Conservation (phyloP, 64 coral and sea anemone genomes). For the Hydrozoanthus tunicans region DNA sequence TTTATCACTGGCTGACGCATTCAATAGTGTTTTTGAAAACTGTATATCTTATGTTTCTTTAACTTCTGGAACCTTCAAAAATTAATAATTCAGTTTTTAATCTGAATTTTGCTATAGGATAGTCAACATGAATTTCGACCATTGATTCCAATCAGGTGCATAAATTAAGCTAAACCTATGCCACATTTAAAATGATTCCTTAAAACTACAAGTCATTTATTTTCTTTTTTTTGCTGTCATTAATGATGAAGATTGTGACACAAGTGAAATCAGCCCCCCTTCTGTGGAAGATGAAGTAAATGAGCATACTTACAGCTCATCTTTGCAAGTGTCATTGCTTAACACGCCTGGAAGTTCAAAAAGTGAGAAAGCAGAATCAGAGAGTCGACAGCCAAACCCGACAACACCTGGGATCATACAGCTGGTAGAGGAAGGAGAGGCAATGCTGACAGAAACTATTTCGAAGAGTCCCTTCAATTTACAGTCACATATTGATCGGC, state of each 20-base stretch:
- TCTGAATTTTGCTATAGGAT: no score
- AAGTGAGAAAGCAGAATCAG: neutral
- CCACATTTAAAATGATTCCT: neutral
- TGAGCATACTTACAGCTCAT: neutral
- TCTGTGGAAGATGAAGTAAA: neutral
- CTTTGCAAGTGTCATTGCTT: neutral
- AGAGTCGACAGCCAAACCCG: neutral
- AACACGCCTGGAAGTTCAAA: neutral
- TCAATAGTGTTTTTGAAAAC: no score
- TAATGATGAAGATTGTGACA: neutral
- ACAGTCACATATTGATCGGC: slow-evolving; percentile 50
- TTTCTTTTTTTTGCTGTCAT: neutral
- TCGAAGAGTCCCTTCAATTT: slow-evolving; percentile 69
- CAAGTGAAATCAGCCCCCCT: neutral
- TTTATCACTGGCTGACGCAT: neutral
- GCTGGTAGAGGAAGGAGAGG: neutral
- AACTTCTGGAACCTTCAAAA: no score
- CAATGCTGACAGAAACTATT: neutral
- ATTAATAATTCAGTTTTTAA: no score
- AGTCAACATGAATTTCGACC: no score
- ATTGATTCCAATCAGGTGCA: neutral
- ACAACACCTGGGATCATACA: slow-evolving; percentile 23
- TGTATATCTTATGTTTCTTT: no score
- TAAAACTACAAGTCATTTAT: neutral
- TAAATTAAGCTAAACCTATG: neutral